phyloP scores from a whole-genome alignment of 2,113 vertebrate genomes.

The Phrynosoma platyrhinos region DNA sequence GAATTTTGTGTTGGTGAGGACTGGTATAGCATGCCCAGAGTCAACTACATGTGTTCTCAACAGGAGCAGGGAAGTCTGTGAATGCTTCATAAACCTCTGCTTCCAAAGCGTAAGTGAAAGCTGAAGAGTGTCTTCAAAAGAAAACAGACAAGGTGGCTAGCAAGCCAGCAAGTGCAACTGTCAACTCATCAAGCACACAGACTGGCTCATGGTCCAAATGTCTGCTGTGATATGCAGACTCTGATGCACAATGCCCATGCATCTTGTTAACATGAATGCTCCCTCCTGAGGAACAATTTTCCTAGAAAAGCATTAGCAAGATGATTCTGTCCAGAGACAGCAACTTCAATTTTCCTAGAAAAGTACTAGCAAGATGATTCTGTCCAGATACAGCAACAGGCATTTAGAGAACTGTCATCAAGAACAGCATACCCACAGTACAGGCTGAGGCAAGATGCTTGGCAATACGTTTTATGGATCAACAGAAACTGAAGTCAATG shows the following conservation, averaged over 20 bases:
- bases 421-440: too few species aligned
- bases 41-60: too few species aligned
- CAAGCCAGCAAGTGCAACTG: not conserved
- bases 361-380: not conserved
- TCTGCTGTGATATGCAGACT: not conserved
- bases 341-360: not conserved
- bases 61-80: too few species aligned
- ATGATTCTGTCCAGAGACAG: not conserved
- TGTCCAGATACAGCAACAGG: not conserved
- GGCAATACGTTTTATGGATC: not conserved
- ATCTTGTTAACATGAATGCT: not conserved
- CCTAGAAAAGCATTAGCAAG: not conserved
- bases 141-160: not conserved
- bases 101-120: not conserved
- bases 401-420: too few species aligned
- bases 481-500: not conserved
- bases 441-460: not conserved
- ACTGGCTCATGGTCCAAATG: not conserved
- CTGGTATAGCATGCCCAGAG: too few species aligned
- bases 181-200: not conserved
- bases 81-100: not conserved
- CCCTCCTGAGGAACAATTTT: not conserved
- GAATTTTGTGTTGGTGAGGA: not conserved
- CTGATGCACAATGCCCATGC: not conserved
- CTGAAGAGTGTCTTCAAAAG: not conserved